phyloP scores from a whole-genome alignment of 2,888 invertebrate genomes.

The Antheraea assamensis region DNA sequence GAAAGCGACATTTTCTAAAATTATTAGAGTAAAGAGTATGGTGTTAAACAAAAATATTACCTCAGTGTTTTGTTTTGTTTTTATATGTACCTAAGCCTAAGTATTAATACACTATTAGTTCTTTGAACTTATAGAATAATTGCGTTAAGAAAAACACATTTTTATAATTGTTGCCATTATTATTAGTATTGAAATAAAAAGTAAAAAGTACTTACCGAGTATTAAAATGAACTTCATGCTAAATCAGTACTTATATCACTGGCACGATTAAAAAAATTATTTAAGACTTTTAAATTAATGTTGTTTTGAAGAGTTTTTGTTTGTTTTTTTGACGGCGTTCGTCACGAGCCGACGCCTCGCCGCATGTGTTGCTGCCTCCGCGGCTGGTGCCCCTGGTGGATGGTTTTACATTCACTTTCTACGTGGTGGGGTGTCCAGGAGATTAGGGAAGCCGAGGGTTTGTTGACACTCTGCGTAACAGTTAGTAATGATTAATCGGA shows the following conservation, averaged over 20 bases:
- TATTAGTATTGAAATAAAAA: no score
- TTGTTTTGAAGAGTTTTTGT: constrained; percentile 29
- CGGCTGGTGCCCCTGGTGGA: constrained; percentile 42
- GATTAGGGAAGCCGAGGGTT: constrained; percentile 69
- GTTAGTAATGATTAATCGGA: constrained; percentile 26
- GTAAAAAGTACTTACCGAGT: constrained; percentile 59
- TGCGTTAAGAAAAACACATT: no score
- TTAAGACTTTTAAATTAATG: constrained; percentile 41
- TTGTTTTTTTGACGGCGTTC: constrained; percentile 59
- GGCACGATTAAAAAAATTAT: constrained; percentile 52
- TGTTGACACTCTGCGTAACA: constrained; percentile 57
- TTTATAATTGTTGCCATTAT: no score
- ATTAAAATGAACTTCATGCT: constrained; percentile 67
- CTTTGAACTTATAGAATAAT: no score
- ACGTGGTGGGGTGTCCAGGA: constrained; percentile 71
- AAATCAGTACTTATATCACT: constrained; percentile 56
- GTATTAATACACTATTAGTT: no score
- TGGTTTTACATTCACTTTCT: constrained; percentile 76
- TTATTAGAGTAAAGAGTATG: background rate
- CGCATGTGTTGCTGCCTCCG: constrained; percentile 68
- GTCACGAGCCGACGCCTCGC: constrained; percentile 63
- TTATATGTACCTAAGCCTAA: background rate
- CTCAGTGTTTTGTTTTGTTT: background rate
- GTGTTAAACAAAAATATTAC: background rate
- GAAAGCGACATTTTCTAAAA: background rate